Conservation (phyloP, 2,113 vertebrate genomes). For the Paradisaea rubra region DNA sequence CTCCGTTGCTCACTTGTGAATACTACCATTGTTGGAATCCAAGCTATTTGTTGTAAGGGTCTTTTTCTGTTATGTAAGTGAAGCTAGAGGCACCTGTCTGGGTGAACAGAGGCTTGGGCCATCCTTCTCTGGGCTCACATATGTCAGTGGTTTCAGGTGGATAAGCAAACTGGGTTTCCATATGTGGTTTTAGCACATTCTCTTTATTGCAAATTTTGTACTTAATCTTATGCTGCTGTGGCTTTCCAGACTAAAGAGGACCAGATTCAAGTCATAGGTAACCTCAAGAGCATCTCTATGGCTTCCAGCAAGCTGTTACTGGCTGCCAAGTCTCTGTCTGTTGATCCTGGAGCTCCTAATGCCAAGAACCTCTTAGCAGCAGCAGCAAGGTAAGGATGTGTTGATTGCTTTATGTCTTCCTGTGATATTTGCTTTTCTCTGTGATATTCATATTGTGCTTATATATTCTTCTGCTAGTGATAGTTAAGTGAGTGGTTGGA, state of each 20-base stretch:
- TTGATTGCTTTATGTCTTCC: neutral
- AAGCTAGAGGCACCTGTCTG: constrained; percentile 20
- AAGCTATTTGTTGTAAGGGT: neutral
- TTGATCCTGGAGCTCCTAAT: constrained; percentile 95
- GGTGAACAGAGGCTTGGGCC: neutral
- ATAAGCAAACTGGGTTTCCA: neutral
- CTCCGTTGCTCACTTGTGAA: neutral
- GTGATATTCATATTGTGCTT: neutral
- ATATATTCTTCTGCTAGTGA: neutral
- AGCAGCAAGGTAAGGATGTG: constrained; percentile 84
- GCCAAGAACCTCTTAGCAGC: constrained; percentile 96
- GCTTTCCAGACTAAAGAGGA: constrained; percentile 89
- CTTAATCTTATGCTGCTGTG: neutral
- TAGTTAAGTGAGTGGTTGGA: neutral
- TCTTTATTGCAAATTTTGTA: neutral
- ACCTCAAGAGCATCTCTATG: constrained; percentile 99
- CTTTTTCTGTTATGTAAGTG: neutral
- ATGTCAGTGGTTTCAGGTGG: neutral
- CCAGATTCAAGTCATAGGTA: constrained; percentile 97
- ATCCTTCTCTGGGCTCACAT: neutral
- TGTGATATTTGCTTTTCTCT: neutral
- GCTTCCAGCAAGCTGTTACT: constrained; percentile 95
- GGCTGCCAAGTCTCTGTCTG: constrained; percentile 97
- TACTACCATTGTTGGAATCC: neutral
- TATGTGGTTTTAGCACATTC: neutral